Base-by-base conservation (phyloP, 1,140 invertebrate genomes). In the Zaprionus capensis region DNA sequence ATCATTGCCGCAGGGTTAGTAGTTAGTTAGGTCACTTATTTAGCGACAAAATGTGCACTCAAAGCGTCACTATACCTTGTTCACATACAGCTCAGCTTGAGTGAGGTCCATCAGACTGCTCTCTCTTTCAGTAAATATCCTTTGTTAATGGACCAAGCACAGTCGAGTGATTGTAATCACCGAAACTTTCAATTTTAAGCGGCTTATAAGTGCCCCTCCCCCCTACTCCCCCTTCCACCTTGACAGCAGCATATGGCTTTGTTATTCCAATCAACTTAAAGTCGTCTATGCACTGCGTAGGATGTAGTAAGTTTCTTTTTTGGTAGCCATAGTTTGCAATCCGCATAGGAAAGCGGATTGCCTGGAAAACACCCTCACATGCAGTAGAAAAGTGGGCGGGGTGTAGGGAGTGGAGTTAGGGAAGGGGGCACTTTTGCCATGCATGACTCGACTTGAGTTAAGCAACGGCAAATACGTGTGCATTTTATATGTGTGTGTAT, bases 151-250 rank as follows among this genome's bases (percentile, higher is more conserved):
- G 71, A 49, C 55, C 71, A 56, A 49, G 51, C 56, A 46, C 63
- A 76, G 59, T 71, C 75, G 71, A 81, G 67, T 78, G 82, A 78
- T 86, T 77, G 70, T 62, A 81, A 78, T 85, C 78, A 69, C 69
- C 65, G 64, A 71, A 78, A 88, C 80, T 88, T 87, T 81, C 71
- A 78, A 88, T 78, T 78, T 78, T 88, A 88, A 88, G 84, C 84
- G 58, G 83, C 84, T 87, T 87, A 83, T 49, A 64, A 58, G 56
- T 71, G 31, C n/a, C 38, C 46, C 4, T n/a, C 20, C 31, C 15
- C 34, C 38, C 22, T 24, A 11, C 15, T 34, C 20, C 28, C 12
- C 58, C 26, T 15, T 14, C 24, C 5, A 58, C 56, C 26, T 31
- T 56, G 53, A 17, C 31, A 20, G 28, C 31, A 58, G 28, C 31